Base-by-base conservation (phyloP, 1,140 invertebrate species). In the Drosophila oshimai region DNA sequence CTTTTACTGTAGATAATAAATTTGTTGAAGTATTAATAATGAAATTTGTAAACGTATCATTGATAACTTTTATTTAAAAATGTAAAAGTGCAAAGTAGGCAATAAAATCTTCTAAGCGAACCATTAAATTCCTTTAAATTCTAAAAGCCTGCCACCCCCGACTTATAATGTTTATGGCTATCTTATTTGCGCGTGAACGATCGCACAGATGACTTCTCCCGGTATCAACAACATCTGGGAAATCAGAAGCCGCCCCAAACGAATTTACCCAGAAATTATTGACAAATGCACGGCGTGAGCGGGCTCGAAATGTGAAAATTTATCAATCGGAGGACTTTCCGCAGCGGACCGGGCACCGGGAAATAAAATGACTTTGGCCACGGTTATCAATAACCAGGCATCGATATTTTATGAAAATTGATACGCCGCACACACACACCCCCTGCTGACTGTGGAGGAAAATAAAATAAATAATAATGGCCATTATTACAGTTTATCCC, bases 401-500 rank as follows among this genome's bases (percentile, higher is more conserved):
- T 87, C 81, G 81, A 87, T 87, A 87, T 87, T 77, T 87, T 87
- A 87, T 87, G 78, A 88, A 87, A 87, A 81, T 68, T 81, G 81
- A 87, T 87, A 77, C 81, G 81, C 53, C 71, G 44, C 79, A 68
- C 54, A 62, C 12, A 53, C 34, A 17, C 18, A 54, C 49, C 36
- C 67, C 68, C 20, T 46, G 54, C 46, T 6, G 69, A 20, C 49
- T n/a, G 24, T 17, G 36, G 26, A 15, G 24, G 37, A 42, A 81
- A 69, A 86, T 84, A 75, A 87, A 81, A 87, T 81, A 87, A 87
- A 87, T 87, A 81, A 87, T 87, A 87, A 87, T 87, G 55, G 58
- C 70, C 69, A 86, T 86, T 87, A 87, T 87, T 87, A 77, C 76
- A 70, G 81, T 87, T 87, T 72, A 87, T 81, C 64, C 64, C 81